Conservation (phyloP, 2,888 invertebrate genomes). For the Leuctra nigra region DNA sequence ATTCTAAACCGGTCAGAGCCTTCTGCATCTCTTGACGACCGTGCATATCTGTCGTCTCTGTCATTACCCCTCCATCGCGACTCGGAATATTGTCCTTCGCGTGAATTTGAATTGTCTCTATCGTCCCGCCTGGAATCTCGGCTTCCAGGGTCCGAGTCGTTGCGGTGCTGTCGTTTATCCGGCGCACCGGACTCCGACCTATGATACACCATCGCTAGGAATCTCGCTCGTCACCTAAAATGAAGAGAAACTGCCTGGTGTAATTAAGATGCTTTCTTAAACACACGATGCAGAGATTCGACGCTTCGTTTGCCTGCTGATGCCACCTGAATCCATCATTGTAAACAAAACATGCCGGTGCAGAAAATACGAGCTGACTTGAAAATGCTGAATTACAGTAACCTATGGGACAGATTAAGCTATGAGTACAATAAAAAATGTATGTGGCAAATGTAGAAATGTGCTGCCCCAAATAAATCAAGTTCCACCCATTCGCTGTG, state of each 20-base stretch:
- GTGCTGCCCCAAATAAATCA: no score
- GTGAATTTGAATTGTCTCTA: constrained; percentile 19
- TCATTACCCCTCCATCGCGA: constrained; percentile 18
- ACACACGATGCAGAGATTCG: constrained; percentile 6
- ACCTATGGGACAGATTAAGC: neutral
- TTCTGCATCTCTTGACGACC: constrained; percentile 14
- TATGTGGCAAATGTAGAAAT: no score
- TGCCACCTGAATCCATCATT: constrained; percentile 28
- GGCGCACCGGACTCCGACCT: constrained; percentile 28
- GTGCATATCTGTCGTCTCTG: constrained; percentile 22
- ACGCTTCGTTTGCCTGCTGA: constrained; percentile 14
- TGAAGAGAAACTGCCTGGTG: constrained; percentile 30
- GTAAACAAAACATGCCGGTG: constrained; percentile 15
- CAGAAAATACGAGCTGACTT: neutral
- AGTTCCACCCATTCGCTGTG: no score
- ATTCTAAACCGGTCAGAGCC: neutral
- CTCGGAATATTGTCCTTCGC: constrained; percentile 20
- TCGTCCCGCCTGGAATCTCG: constrained; percentile 10
- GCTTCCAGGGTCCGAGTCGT: constrained; percentile 15
- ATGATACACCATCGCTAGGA: constrained; percentile 33
- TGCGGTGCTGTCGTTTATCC: constrained; percentile 9
- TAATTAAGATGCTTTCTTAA: constrained; percentile 27
- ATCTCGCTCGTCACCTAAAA: constrained; percentile 27
- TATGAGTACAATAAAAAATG: neutral
- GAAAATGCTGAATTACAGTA: neutral